Evolutionary conservation across 2,888 invertebrate genomes (phyloP).

Genomic region (Erannis defoliaria): DNA sequence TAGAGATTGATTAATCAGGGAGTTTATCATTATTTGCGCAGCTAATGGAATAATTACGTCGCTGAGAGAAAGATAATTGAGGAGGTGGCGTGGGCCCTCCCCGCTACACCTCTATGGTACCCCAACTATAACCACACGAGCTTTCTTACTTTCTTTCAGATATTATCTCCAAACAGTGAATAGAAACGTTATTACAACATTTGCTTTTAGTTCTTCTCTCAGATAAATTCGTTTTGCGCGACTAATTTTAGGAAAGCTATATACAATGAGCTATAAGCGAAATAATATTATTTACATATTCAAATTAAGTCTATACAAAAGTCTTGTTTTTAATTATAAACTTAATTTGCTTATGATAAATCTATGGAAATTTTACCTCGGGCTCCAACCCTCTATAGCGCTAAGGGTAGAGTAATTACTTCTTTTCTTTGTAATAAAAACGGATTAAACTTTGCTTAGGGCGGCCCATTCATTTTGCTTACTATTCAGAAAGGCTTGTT

Average conservation of each 20-base stretch:
- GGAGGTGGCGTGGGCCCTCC: constrained; percentile 47
- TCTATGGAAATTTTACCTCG: constrained; percentile 86
- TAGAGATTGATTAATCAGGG: constrained; percentile 60
- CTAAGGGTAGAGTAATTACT: constrained; percentile 86
- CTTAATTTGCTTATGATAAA: constrained; percentile 87
- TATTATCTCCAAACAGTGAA: constrained; percentile 31
- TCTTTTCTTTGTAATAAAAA: constrained; percentile 87
- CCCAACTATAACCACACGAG: constrained; percentile 51
- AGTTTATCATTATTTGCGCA: constrained; percentile 79
- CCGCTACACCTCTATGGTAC: constrained; percentile 52
- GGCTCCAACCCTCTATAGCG: constrained; percentile 81
- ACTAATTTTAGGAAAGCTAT: constrained; percentile 31
- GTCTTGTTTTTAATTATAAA: constrained; percentile 87
- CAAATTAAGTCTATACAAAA: constrained; percentile 85
- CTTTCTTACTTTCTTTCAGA: constrained; percentile 35
- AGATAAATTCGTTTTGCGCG: constrained; percentile 25
- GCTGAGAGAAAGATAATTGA: constrained; percentile 66
- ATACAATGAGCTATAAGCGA: constrained; percentile 27
- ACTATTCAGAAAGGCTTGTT: constrained; percentile 82
- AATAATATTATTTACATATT: constrained; percentile 79
- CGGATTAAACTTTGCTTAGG: constrained; percentile 87
- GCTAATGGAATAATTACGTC: constrained; percentile 79
- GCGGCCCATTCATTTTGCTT: constrained; percentile 85
- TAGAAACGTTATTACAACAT: constrained; percentile 26
- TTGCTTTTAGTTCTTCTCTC: constrained; percentile 20